Conservation (phyloP, 2,797 vertebrate species). For the Triplophysa bombifrons region DNA sequence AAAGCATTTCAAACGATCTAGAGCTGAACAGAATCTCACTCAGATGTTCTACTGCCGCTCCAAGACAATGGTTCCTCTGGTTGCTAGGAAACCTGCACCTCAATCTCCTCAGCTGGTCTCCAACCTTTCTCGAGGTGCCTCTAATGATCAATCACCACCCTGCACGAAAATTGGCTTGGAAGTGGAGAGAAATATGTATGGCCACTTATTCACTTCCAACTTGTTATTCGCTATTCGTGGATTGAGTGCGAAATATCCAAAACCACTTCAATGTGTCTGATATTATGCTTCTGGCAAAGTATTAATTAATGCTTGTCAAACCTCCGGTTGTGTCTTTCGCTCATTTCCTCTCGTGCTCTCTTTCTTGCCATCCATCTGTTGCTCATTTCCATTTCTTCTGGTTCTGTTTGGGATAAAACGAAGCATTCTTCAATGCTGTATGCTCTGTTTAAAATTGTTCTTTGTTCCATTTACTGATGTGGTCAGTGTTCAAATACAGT, state of each 20-base stretch:
- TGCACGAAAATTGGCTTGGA: slow-evolving; percentile 14
- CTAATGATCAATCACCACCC: slow-evolving; percentile 63
- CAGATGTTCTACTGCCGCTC: slow-evolving; percentile 69
- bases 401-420: slow-evolving; percentile 57
- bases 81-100: slow-evolving; percentile 76
- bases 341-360: slow-evolving; percentile 72
- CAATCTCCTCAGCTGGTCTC: slow-evolving; percentile 62
- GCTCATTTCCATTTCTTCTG: slow-evolving; percentile 72
- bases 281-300: slow-evolving; percentile 58
- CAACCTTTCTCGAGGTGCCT: slow-evolving; percentile 58
- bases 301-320: slow-evolving; percentile 68
- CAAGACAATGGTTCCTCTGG: slow-evolving; percentile 68
- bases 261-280: slow-evolving; percentile 30
- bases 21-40: slow-evolving; percentile 58
- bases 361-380: slow-evolving; percentile 74
- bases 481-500: slow-evolving; percentile 21
- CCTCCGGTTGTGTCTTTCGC: slow-evolving; percentile 66
- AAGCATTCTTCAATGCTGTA: slow-evolving; percentile 62
- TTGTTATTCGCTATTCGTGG: slow-evolving; percentile 5
- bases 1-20: slow-evolving; percentile 59
- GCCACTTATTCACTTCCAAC: slow-evolving; percentile 22
- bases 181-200: slow-evolving; percentile 35
- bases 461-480: slow-evolving; percentile 58
- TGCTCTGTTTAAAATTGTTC: slow-evolving; percentile 61
- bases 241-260: slow-evolving; percentile 49